These are phyloP conservation scores for Dipus sagitta DNA, from an alignment of 2,797 vertebrate genomes.

Conservation along the genomic window DNA sequence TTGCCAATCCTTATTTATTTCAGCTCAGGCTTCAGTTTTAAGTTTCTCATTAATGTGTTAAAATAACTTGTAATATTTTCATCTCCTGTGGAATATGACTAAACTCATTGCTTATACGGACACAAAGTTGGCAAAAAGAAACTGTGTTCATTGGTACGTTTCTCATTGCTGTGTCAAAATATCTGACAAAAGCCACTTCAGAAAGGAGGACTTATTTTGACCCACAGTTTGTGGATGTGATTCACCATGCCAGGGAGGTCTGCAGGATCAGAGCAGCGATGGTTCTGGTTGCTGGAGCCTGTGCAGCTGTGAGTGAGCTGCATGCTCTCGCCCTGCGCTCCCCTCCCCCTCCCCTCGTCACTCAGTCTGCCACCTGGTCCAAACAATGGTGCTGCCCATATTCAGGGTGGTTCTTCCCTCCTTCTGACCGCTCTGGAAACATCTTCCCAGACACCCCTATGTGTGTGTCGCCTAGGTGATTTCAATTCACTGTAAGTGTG, in stretches of 20 bases:
- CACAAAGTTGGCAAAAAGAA: neutral
- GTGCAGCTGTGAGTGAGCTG: neutral
- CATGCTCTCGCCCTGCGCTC: neutral
- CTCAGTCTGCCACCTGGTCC: neutral
- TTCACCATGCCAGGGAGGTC: too few species aligned
- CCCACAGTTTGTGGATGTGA: neutral
- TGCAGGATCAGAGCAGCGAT: too few species aligned
- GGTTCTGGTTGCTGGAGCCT: neutral
- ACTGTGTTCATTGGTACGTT: neutral
- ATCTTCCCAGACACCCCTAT: neutral
- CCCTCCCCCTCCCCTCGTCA: neutral
- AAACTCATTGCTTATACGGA: neutral
- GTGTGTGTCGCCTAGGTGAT: neutral
- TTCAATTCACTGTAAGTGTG: neutral
- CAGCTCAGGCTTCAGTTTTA: conserved; percentile 10
- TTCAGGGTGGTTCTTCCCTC: too few species aligned
- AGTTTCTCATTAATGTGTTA: conserved; percentile 37
- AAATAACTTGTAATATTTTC: conserved; percentile 40
- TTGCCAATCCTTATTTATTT: conserved; percentile 28
- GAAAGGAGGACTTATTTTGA: neutral
- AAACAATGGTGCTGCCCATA: neutral
- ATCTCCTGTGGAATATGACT: conserved; percentile 4
- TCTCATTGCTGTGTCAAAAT: neutral
- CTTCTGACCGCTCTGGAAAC: neutral
- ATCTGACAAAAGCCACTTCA: neutral